phyloP scores from a whole-genome alignment of 2,113 vertebrate species.

The Phrynosoma platyrhinos region DNA sequence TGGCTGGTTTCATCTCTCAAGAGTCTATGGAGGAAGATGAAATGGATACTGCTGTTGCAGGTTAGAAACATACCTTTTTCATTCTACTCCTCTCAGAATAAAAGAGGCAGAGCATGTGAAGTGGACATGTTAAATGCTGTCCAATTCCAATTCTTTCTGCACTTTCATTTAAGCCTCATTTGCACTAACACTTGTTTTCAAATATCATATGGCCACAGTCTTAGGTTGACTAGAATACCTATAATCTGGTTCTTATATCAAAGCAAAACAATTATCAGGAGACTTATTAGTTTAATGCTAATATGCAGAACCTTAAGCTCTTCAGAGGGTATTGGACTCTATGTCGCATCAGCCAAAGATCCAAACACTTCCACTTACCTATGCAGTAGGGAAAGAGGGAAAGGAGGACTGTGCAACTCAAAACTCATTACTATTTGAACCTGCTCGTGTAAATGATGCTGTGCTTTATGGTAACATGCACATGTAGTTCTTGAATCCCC shows the following conservation, averaged over 20 bases:
- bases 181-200: neutral
- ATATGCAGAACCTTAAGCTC: neutral
- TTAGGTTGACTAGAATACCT: neutral
- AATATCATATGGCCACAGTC: neutral
- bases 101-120: neutral
- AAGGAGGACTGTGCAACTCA: too few species aligned
- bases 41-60: conserved; percentile 88
- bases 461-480: too few species aligned
- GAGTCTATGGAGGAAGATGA: conserved; percentile 82
- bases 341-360: neutral
- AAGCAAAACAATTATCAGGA: neutral
- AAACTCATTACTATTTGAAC: too few species aligned
- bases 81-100: neutral
- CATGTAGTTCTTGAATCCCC: too few species aligned
- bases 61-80: conserved; percentile 57
- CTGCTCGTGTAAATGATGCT: too few species aligned
- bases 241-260: neutral
- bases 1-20: conserved; percentile 68
- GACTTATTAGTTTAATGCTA: neutral
- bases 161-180: too few species aligned
- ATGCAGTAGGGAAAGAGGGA: too few species aligned
- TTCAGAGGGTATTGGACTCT: neutral
- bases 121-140: neutral
- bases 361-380: too few species aligned
- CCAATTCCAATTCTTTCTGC: neutral